These are phyloP conservation scores for Antheraea assamensis DNA, from an alignment of 2,888 invertebrate genomes.

Conservation along the genomic window DNA sequence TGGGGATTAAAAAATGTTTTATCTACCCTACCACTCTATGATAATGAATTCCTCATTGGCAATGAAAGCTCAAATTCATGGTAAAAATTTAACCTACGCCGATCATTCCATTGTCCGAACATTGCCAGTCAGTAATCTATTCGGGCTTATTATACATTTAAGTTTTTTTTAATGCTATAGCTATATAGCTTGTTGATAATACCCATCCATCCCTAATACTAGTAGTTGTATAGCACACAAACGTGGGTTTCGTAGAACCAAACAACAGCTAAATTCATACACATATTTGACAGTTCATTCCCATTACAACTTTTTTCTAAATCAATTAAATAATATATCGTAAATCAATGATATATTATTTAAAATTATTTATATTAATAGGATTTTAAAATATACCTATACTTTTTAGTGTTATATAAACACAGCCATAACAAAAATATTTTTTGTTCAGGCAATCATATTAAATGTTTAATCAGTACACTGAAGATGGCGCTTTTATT, in stretches of 20 bases:
- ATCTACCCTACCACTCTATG: no score
- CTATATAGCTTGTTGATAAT: no score
- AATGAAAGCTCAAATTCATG: no score
- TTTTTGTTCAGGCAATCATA: background rate
- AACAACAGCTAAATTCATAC: constrained; percentile 72
- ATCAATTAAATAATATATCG: constrained; percentile 5
- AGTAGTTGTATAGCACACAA: constrained; percentile 43
- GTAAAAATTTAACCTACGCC: no score
- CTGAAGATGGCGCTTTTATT: background rate
- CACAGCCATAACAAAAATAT: background rate
- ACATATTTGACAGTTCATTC: constrained; percentile 74
- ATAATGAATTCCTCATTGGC: no score
- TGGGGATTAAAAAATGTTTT: no score
- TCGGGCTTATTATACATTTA: no score
- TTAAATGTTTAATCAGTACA: background rate
- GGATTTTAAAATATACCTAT: background rate
- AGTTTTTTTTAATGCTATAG: no score
- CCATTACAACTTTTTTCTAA: constrained; percentile 53
- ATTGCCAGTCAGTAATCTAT: no score
- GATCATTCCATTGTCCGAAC: no score
- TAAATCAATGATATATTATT: background rate
- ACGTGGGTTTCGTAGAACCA: constrained; percentile 41
- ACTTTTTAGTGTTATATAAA: background rate
- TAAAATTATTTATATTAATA: background rate
- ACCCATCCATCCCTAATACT: background rate